Base-by-base conservation (phyloP, 2,797 vertebrate species). In the Sebastiscus tertius region DNA sequence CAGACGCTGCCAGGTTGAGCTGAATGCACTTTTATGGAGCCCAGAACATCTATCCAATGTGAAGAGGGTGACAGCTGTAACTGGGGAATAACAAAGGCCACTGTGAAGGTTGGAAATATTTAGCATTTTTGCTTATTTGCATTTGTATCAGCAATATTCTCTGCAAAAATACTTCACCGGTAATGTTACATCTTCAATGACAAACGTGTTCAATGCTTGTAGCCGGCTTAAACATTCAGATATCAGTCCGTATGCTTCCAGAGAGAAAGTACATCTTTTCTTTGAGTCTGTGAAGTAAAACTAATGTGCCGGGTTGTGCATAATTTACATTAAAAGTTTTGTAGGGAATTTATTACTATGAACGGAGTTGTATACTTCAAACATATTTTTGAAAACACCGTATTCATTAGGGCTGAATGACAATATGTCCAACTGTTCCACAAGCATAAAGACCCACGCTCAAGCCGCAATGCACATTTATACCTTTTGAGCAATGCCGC, bases 121-220 rank as follows among this genome's bases (percentile, higher is more conserved):
- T 60, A 42, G 42, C 39, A 54, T 75, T 31, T 31, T 31, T 46
- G 27, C 54, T 61, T 49, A 67, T 67, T 65, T 65, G 36, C 39
- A 65, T 62, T 39, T 33, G 7, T 61, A 36, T 72, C 27, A 31
- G 33, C 18, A 67, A 18, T 68, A 26, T 61, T 49, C 58, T 22
- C 49, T 52, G 22, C 36, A 31, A 39, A 75, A 39, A 39, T 5
- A n/a, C 16, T 49, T 56, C 4, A 29, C 22, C 7, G 70, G n/a
- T 70, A 59, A 54, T 68, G 49, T 65, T 61, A 7, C 26, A 24
- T 83, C 68, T 64, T 77, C 59, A 75, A 27, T 79, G 62, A 76
- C 39, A 67, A 29, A 18, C 27, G 8, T n/a, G 36, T 62, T 62
- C 52, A 60, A 22, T 54, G 52, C 79, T 72, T 31, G 0, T 34